These are phyloP conservation scores for Manis pentadactyla DNA, from an alignment of 2,797 vertebrate species.

Conservation along the genomic window DNA sequence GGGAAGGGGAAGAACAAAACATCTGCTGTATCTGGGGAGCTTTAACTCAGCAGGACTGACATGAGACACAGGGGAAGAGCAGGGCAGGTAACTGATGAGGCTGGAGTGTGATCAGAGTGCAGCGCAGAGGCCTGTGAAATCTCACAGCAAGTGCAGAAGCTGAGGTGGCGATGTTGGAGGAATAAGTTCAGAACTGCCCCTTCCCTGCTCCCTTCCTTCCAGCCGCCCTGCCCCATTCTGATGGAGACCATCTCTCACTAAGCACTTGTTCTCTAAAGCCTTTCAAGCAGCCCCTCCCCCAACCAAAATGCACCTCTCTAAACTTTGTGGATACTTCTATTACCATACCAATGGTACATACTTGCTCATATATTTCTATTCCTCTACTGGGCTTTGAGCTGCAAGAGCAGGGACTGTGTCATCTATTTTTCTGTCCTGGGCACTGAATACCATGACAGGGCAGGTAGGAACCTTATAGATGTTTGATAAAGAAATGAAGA, in stretches of 20 bases:
- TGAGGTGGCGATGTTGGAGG: not conserved
- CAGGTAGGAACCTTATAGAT: not conserved
- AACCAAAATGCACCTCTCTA: not conserved
- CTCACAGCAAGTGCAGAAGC: not conserved
- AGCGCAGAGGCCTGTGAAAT: not conserved
- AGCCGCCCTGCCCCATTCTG: not conserved
- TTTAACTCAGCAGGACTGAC: not conserved
- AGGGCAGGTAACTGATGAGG: not conserved
- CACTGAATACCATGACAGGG: not conserved
- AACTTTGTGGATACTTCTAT: not conserved
- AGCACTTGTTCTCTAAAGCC: not conserved
- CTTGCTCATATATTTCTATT: not conserved
- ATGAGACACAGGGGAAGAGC: not conserved
- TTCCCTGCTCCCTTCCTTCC: not conserved
- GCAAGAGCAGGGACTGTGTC: not conserved
- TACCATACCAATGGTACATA: not conserved
- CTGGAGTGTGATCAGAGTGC: not conserved
- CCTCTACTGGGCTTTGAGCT: not conserved
- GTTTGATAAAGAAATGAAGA: not conserved
- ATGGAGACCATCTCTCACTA: not conserved
- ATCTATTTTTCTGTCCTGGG: not conserved
- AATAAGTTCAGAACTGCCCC: not conserved
- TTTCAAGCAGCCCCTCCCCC: not conserved
- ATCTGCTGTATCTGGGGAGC: not conserved
- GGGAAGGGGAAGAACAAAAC: not conserved